These are phyloP conservation scores for Microtus oregoni DNA, from an alignment of 2,113 vertebrate species.

Conservation along the genomic window DNA sequence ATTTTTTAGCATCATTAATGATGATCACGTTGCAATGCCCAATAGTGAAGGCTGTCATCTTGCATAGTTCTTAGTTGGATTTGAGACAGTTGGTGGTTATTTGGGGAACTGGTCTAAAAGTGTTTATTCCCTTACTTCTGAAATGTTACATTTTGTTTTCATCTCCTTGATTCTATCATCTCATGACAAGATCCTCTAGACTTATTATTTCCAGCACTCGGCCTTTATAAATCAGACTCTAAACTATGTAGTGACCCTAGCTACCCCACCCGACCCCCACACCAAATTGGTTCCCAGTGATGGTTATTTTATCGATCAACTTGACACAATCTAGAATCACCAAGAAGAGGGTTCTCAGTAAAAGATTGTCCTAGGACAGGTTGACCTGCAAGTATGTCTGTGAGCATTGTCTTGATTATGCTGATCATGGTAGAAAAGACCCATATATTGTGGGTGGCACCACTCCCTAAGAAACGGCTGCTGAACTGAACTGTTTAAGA, in stretches of 20 bases:
- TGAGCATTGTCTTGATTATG: background rate
- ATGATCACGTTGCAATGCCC: background rate
- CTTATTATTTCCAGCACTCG: background rate
- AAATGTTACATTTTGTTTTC: background rate
- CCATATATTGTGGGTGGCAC: too few relatives aligned
- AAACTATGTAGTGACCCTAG: background rate
- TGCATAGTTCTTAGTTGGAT: background rate
- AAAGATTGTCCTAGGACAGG: background rate
- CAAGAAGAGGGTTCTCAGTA: background rate
- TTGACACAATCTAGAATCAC: background rate
- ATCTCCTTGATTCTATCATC: background rate
- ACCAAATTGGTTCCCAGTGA: background rate
- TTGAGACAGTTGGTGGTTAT: background rate
- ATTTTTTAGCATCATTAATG: conserved; percentile 3
- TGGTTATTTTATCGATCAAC: background rate
- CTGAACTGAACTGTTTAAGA: background rate
- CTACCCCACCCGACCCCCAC: rapidly evolving
- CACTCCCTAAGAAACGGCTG: background rate
- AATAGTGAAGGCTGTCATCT: background rate
- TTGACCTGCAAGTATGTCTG: background rate
- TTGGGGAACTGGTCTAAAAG: background rate
- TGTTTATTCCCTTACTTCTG: background rate
- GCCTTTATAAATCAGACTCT: background rate
- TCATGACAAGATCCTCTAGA: background rate
- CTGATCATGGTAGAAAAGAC: background rate